phyloP scores from a whole-genome alignment of 2,888 invertebrate species.

The Standfussiana lucernea region DNA sequence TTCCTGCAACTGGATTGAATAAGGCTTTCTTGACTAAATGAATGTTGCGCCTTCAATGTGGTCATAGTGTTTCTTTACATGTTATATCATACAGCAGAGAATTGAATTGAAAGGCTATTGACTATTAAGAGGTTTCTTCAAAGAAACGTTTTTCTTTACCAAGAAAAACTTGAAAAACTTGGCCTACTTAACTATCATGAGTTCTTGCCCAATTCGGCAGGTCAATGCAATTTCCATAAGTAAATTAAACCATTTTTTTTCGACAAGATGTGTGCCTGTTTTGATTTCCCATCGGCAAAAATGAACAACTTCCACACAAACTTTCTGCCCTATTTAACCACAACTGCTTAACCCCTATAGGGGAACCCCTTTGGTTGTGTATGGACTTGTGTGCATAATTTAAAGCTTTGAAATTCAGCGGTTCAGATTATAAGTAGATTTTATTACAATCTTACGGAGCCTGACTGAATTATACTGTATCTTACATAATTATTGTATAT shows the following conservation, averaged over 20 bases:
- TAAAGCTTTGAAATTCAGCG: background rate
- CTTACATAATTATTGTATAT: background rate
- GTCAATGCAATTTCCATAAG: background rate
- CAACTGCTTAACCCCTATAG: too few species aligned
- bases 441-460: background rate
- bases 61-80: slow-evolving; percentile 42
- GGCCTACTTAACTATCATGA: background rate
- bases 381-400: background rate
- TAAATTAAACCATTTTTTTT: background rate
- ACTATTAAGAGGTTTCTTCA: background rate
- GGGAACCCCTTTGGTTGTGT: background rate
- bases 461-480: background rate
- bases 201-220: background rate
- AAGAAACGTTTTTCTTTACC: background rate
- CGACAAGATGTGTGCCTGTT: background rate
- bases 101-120: slow-evolving; percentile 5
- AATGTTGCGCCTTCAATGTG: slow-evolving; percentile 66
- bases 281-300: background rate
- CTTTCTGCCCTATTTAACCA: background rate
- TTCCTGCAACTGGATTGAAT: slow-evolving; percentile 68
- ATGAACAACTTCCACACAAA: background rate
- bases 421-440: background rate
- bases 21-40: slow-evolving; percentile 71
- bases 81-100: background rate
- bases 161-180: too few species aligned